These are phyloP conservation scores for Musca domestica DNA, from an alignment of 1,140 invertebrate genomes.

Conservation along the genomic window DNA sequence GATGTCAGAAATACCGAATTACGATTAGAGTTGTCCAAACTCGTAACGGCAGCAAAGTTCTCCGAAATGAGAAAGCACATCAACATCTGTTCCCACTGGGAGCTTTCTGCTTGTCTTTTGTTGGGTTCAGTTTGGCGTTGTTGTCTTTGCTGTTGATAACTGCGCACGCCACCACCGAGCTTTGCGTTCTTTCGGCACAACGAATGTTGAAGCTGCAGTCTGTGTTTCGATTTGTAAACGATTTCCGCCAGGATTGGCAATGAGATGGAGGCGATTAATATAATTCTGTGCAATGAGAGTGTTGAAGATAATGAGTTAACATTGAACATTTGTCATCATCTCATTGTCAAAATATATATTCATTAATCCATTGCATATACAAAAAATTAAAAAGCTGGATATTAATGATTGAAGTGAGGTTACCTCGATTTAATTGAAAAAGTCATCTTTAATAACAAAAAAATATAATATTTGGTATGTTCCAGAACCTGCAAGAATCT, in stretches of 20 bases:
- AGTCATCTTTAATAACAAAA: too few species aligned
- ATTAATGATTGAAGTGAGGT: too few species aligned
- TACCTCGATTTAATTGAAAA: too few species aligned
- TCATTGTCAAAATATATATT: too few species aligned
- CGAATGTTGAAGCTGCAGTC: constrained; percentile 15
- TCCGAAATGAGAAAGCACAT: constrained; percentile 26
- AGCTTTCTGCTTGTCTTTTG: constrained; percentile 11
- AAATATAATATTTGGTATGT: too few species aligned
- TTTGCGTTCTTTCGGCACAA: background rate
- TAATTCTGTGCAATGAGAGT: too few species aligned
- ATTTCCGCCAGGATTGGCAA: constrained; percentile 21
- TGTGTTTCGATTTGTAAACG: constrained; percentile 15
- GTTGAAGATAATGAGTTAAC: too few species aligned
- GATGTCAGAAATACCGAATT: constrained; percentile 23
- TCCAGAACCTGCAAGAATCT: too few species aligned
- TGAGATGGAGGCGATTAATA: background rate
- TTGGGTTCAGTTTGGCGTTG: background rate
- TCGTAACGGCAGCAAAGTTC: constrained; percentile 23
- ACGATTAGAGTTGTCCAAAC: constrained; percentile 12
- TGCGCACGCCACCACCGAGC: background rate
- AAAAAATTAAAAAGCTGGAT: too few species aligned
- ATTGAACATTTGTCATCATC: too few species aligned
- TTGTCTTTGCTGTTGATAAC: background rate
- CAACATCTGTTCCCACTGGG: constrained; percentile 25
- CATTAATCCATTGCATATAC: too few species aligned